Conservation (phyloP, 2,113 vertebrate species). For the Atlantisia rogersi region DNA sequence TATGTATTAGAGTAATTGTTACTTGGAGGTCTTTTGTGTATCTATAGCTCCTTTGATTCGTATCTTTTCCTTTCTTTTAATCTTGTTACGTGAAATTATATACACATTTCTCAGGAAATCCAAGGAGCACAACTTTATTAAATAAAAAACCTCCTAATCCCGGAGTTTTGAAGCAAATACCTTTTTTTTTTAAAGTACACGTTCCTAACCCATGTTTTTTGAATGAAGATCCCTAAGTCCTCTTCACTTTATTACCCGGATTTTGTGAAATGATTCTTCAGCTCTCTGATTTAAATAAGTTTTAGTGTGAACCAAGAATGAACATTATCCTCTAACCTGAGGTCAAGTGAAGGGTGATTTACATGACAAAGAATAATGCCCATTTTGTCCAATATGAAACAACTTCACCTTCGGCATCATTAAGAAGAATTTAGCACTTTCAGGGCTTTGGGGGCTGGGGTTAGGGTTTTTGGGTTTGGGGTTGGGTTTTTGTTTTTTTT, state of each 20-base stretch:
- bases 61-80: slow-evolving; percentile 58
- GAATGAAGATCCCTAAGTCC: slow-evolving; percentile 4
- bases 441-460: slow-evolving; percentile 6
- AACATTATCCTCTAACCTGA: slow-evolving; percentile 63
- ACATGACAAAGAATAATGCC: slow-evolving; percentile 63
- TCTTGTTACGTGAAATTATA: slow-evolving; percentile 36
- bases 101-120: slow-evolving; percentile 13
- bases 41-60: slow-evolving; percentile 23
- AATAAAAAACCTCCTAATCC: slow-evolving; percentile 4
- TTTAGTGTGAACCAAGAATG: slow-evolving; percentile 49
- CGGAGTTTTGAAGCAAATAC: neutral
- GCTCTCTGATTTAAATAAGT: slow-evolving; percentile 51
- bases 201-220: neutral
- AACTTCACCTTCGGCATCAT: slow-evolving; percentile 70
- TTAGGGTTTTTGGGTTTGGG: neutral
- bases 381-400: slow-evolving; percentile 66
- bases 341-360: slow-evolving; percentile 66
- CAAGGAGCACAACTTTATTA: slow-evolving; percentile 25
- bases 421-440: slow-evolving; percentile 67
- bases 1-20: slow-evolving; percentile 40
- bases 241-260: slow-evolving; percentile 12
- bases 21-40: slow-evolving; percentile 42
- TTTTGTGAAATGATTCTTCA: slow-evolving; percentile 58
- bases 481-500: neutral
- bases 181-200: neutral